Base-by-base conservation (phyloP, 2,888 invertebrate genomes). In the Diabrotica balteata region DNA sequence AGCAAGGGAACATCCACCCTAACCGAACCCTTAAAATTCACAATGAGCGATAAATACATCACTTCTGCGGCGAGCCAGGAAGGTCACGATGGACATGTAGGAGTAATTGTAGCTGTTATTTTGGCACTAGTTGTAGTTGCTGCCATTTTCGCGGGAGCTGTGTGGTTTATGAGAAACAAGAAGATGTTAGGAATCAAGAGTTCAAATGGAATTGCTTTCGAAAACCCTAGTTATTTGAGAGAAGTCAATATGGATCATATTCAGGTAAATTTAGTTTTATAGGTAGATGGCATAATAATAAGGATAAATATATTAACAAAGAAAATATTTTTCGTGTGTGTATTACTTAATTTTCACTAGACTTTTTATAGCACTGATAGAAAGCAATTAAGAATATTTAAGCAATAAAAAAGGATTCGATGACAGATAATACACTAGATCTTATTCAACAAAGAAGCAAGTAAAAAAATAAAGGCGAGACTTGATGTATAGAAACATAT, bases 201-300 rank as follows among this genome's bases (percentile, higher is more conserved):
- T 70, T 89, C 90, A 78, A 92, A 91, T 70, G 91, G 91, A 53
- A 92, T 93, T 66, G 93, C 93, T 11, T 94, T 94, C 82, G 93
- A 93, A 84, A 94, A 94, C 82, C 93, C 94, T 8, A 93, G 93
- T 81, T 93, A 93, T 84, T 87, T 93, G 72, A 86, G 93, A 68
- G 93, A 93, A 79, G 89, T 92, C 70, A 90, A 90, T 78, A 89
- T 90, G 84, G 93, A 93, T 77, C 90, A 91, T 76, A 88, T 91
- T 61, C 92, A 92, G 84, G 93, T 91, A 84, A 85, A 57, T 6
- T 10, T n/a, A 55, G 7, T 9, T 55, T 66, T 50, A 32, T 17
- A 17, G 1, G 17, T 17, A 17, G 1, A 17, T 17, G 17, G 17
- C 17, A 17, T 17, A 17, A 17, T 17, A 17, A 1, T 17, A 17